Evolutionary conservation across 2,797 vertebrate genomes (phyloP), one percentile per base, ranked within the genome.

Genomic region (Tapirus indicus): DNA sequence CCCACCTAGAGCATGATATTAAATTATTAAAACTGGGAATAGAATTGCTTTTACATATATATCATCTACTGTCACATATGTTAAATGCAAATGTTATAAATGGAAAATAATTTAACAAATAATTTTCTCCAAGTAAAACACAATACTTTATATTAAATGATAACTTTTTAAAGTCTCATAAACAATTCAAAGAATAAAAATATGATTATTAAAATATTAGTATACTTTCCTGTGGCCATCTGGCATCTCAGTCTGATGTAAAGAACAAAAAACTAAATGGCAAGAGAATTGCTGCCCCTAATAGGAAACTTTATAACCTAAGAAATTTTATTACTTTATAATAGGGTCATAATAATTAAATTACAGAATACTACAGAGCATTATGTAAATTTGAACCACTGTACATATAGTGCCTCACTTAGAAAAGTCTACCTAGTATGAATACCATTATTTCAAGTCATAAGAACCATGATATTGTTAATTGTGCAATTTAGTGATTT

Each of bases 251-350:
- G 32, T 78, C 49, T 88, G 74, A 90, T 69, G 49, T 44, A 93
- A 80, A 88, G 82, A 94, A 64, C 60, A 74, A 58, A 52, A 77
- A 52, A 69, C n/a, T 85, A 62, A 93, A 80, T 86, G 62, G 29
- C 49, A 83, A n/a, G 44, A 79, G 17, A 91, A 60, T 35, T 20
- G 21, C 8, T 94, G 82, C 47, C 74, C 38, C 78, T 94, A 83
- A 91, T 23, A 32, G 92, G 38, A 21, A 83, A 91, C 60, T 91
- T 79, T 78, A 79, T 80, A 95, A 92, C 21, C 12, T 56, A 32
- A 90, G 35, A 6, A 87, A 79, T 60, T 64, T 62, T 87, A 89
- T 94, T 86, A 49, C 11, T 96, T 91, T 78, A 79, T 16, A 74
- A n/a, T 35, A 79, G 17, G 47, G 16, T 52, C 29, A 83, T 54